These are phyloP conservation scores for Manis pentadactyla DNA, from an alignment of 2,797 vertebrate genomes.

Conservation along the genomic window DNA sequence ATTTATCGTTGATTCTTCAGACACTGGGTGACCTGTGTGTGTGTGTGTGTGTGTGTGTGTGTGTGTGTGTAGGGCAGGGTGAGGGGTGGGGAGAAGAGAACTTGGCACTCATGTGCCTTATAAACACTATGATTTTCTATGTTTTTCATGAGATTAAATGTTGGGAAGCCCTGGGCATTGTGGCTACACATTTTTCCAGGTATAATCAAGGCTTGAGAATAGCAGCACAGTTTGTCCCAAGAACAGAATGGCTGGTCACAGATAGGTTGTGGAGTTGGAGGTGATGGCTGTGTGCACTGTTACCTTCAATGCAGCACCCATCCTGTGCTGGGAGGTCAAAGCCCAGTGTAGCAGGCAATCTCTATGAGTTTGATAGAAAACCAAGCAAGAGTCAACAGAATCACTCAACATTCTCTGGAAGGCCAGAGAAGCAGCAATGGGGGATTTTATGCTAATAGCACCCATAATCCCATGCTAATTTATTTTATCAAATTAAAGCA, in stretches of 20 bases:
- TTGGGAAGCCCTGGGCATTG: fast-evolving
- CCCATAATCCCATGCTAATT: constrained; percentile 88
- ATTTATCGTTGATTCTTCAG: not conserved
- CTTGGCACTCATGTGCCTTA: fast-evolving
- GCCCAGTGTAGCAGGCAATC: not conserved
- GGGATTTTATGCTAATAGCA: constrained; percentile 79
- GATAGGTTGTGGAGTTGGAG: not conserved
- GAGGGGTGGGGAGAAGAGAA: too few species aligned
- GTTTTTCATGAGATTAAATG: not conserved
- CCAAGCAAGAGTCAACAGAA: constrained; percentile 45
- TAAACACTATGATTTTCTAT: not conserved
- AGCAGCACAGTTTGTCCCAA: not conserved
- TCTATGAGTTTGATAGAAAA: not conserved
- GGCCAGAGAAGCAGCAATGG: constrained; percentile 61
- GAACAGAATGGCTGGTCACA: not conserved
- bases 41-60: too few species aligned
- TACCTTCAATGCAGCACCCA: fast-evolving
- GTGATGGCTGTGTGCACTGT: too few species aligned
- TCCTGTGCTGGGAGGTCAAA: not conserved
- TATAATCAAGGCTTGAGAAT: not conserved
- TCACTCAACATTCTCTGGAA: constrained; percentile 69
- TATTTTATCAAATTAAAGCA: constrained; percentile 89
- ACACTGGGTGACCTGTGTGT: too few species aligned
- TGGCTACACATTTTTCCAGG: not conserved
- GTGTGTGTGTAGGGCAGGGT: too few species aligned